These are phyloP conservation scores for Drosophila affinis DNA, from an alignment of 2,888 invertebrate genomes.

Conservation along the genomic window DNA sequence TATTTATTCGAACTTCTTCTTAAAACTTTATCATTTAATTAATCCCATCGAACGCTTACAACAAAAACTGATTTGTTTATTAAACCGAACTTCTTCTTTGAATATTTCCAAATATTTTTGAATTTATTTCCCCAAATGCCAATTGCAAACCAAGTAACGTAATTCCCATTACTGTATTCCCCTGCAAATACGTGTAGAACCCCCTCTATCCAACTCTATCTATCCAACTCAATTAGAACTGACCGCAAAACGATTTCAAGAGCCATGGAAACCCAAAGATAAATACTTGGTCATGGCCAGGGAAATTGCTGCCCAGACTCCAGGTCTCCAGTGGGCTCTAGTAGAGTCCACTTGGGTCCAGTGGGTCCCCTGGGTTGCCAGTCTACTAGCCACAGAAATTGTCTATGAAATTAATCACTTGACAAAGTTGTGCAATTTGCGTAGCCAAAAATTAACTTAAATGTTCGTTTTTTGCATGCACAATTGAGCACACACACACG, in stretches of 20 bases:
- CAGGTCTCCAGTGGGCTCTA: too few relatives aligned
- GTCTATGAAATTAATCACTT: slow-evolving; percentile 76
- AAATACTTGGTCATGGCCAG: slow-evolving; percentile 21
- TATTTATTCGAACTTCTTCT: too few relatives aligned
- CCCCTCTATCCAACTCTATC: slow-evolving; percentile 2
- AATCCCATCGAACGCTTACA: not conserved
- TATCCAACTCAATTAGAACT: not conserved
- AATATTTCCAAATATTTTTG: not conserved
- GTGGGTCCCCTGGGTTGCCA: slow-evolving; percentile 5
- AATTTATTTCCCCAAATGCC: not conserved
- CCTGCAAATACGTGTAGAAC: not conserved
- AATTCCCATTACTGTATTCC: slow-evolving; percentile 5
- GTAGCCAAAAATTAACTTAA: slow-evolving; percentile 76
- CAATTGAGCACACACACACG: slow-evolving; percentile 55
- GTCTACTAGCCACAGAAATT: slow-evolving; percentile 56
- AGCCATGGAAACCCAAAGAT: slow-evolving; percentile 29
- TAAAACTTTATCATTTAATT: not conserved
- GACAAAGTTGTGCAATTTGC: slow-evolving; percentile 74
- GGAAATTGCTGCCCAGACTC: not conserved
- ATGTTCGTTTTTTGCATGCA: slow-evolving; percentile 66
- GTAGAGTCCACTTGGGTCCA: too few relatives aligned
- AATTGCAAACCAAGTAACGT: not conserved
- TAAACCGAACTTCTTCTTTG: not conserved
- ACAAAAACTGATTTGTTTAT: not conserved
- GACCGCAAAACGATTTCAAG: slow-evolving; percentile 27